These are phyloP conservation scores for Drosophila nigricruria DNA, from an alignment of 2,888 invertebrate genomes.

Conservation along the genomic window DNA sequence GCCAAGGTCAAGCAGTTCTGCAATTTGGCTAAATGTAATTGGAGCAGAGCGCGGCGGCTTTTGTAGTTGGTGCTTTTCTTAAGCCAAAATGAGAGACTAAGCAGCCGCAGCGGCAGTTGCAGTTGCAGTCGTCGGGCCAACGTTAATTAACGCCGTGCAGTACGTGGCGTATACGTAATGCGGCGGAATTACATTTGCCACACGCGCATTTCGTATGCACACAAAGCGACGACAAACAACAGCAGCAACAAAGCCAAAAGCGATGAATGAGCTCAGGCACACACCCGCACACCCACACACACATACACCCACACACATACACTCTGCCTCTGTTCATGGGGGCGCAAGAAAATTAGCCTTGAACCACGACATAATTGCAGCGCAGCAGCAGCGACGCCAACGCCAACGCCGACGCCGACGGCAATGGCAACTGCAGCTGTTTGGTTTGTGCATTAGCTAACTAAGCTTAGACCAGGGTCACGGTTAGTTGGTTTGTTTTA, in stretches of 20 bases:
- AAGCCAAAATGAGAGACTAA: conserved; percentile 42
- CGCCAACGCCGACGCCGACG: conserved; percentile 25
- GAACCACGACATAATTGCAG: conserved; percentile 77
- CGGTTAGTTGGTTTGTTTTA: background rate
- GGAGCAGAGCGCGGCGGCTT: conserved; percentile 21
- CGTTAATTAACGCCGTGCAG: conserved; percentile 68
- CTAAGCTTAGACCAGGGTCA: conserved; percentile 25
- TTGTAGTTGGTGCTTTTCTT: conserved; percentile 46
- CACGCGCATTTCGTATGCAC: conserved; percentile 70
- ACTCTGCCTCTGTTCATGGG: conserved; percentile 45
- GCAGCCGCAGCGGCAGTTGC: conserved; percentile 1
- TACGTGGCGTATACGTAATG: conserved; percentile 76
- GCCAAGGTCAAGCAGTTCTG: conserved; percentile 49
- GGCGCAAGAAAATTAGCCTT: conserved; percentile 75
- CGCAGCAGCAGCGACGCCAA: conserved; percentile 46
- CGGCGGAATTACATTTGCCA: conserved; percentile 65
- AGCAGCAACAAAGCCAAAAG: conserved; percentile 20
- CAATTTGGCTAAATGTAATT: conserved; percentile 53
- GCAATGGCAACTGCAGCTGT: conserved; percentile 24
- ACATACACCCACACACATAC: conserved; percentile 8
- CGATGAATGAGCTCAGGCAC: conserved; percentile 44
- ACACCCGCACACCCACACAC: conserved; percentile 1
- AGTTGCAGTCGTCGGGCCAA: conserved; percentile 11
- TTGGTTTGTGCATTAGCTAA: conserved; percentile 48
- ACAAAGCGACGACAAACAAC: conserved; percentile 37